Conservation (phyloP, 1,140 invertebrate species). For the Papilio aristodemus region DNA sequence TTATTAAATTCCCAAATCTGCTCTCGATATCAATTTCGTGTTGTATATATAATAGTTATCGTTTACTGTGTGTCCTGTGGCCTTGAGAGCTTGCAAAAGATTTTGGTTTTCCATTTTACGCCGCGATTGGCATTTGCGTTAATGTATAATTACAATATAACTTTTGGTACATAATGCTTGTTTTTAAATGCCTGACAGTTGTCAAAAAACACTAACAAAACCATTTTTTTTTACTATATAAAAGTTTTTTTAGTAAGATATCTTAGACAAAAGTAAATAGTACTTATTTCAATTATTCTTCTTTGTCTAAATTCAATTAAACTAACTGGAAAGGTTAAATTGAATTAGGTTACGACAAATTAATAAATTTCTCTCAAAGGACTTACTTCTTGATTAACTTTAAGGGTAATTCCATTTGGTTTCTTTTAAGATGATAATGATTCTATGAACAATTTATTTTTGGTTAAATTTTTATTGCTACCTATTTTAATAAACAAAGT, state of each 20-base stretch:
- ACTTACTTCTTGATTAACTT: neutral
- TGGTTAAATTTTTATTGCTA: neutral
- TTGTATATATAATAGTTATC: neutral
- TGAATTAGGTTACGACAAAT: constrained; percentile 6
- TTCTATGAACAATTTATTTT: neutral
- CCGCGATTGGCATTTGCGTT: too few relatives aligned
- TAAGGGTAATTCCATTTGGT: neutral
- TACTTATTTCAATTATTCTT: neutral
- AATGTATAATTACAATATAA: too few relatives aligned
- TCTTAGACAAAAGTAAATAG: too few relatives aligned
- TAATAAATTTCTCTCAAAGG: constrained; percentile 16
- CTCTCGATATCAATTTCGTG: neutral
- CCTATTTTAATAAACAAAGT: neutral
- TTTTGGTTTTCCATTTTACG: too few relatives aligned
- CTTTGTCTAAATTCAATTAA: neutral
- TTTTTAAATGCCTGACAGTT: too few relatives aligned
- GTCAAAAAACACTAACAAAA: too few relatives aligned
- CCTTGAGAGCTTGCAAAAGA: too few relatives aligned
- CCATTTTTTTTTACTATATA: too few relatives aligned
- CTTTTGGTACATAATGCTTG: too few relatives aligned
- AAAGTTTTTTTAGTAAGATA: too few relatives aligned
- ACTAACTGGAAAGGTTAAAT: neutral
- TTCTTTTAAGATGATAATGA: neutral
- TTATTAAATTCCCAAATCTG: neutral
- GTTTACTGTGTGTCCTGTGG: too few relatives aligned